A percentile compares a stretch with the other conserved stretches of the same genome.
These are phyloP conservation scores for Cataglyphis altisquamis DNA, from an alignment of 2,888 invertebrate genomes.

Conservation along the genomic window DNA sequence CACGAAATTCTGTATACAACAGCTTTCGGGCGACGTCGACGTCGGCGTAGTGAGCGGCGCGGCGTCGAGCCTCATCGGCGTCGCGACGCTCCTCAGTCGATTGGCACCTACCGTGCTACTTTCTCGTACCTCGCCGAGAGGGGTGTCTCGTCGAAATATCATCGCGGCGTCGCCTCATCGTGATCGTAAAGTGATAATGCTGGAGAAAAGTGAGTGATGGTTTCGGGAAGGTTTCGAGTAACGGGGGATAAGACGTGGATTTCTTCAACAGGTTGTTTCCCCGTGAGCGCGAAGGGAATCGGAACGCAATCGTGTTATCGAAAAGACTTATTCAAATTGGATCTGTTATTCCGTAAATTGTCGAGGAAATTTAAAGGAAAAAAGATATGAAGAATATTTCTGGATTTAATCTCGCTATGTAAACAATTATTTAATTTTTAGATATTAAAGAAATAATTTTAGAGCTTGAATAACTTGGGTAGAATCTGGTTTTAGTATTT, in stretches of 20 bases:
- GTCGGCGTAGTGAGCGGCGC: slow-evolving; percentile 55
- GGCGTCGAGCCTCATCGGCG: slow-evolving; percentile 73
- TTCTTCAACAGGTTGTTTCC: slow-evolving; percentile 71
- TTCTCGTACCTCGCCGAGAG: slow-evolving; percentile 40
- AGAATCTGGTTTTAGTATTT: neutral
- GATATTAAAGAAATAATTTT: neutral
- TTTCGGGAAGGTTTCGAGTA: slow-evolving; percentile 12
- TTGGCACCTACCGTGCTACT: slow-evolving; percentile 75
- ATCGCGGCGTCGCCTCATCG: slow-evolving; percentile 7
- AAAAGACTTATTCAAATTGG: neutral
- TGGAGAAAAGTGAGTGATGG: slow-evolving; percentile 84
- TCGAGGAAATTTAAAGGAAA: neutral
- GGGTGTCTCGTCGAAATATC: slow-evolving; percentile 32
- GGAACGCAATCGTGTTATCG: neutral
- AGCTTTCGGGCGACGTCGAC: slow-evolving; percentile 20
- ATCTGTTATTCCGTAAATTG: neutral
- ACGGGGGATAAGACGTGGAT: slow-evolving; percentile 33
- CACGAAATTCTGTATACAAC: slow-evolving; percentile 14
- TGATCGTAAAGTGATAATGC: slow-evolving; percentile 72
- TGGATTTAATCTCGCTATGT: no score
- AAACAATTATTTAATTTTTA: neutral
- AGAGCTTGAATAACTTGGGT: neutral
- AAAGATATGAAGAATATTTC: neutral
- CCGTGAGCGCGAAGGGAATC: slow-evolving; percentile 35
- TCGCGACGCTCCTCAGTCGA: slow-evolving; percentile 84